Evolutionary conservation across 2,888 invertebrate species (phyloP), one percentile per base, ranked within the genome.

Genomic region (Pyrocoelia pectoralis): DNA sequence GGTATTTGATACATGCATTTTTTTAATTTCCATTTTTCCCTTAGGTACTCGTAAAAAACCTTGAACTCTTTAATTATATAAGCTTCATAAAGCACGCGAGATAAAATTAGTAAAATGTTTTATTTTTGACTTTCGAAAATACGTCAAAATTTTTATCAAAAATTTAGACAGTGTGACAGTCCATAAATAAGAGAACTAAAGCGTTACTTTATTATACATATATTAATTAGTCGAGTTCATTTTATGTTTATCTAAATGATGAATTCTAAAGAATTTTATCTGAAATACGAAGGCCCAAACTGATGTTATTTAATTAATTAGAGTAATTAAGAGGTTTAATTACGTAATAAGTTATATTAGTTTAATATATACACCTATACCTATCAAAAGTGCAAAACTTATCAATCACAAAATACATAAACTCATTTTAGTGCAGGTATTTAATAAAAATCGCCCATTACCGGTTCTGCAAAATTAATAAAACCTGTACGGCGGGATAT

Each of bases 161-260:
- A 15, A 4, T 46, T 46, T 18, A 33, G 33, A 33, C 33, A 33
- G 33, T n/a, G 10, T 46, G 46, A 46, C 17, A 17, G 17, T n/a
- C 8, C 17, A 18, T 17, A 15, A 46, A n/a, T 46, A 17, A 46
- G n/a, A 15, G 15, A 43, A 15, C 43, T 43, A 15, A 15, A n/a
- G 46, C 17, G 17, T 17, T n/a, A 17, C 10, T 17, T 46, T 46
- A 17, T 46, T 46, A 33, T n/a, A 46, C 17, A 46, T 46, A 17
- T 33, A 33, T 33, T 46, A 46, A 46, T 46, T 46, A 46, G 46
- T 10, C 33, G 33, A 33, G 46, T 17, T 17, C 46, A 46, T 57
- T 57, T 50, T 57, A 56, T 56, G 19, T 49, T 57, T 57, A 57
- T 57, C 56, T 57, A 19, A 57, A 57, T 57, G 56, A 57, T 50